phyloP scores from a whole-genome alignment of 2,797 vertebrate species.

The Peromyscus aztecus region DNA sequence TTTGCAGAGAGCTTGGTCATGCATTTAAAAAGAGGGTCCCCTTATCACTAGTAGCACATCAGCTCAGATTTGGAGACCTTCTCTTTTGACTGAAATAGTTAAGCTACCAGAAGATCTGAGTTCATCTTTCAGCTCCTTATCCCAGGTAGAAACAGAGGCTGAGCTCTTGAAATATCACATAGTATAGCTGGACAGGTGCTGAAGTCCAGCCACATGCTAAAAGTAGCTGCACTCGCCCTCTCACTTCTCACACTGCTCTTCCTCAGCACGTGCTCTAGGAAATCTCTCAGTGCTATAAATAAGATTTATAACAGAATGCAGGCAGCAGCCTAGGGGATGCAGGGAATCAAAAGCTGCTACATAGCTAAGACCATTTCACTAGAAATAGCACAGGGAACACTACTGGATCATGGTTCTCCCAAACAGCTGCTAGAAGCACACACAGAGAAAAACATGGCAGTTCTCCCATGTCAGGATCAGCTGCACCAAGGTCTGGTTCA shows the following conservation, averaged over 20 bases:
- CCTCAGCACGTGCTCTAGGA: conserved; percentile 65
- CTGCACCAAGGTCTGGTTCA: conserved; percentile 55
- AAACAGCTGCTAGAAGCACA: conserved; percentile 73
- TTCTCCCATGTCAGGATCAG: conserved; percentile 59
- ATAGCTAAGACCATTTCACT: conserved; percentile 80
- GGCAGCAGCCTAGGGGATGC: conserved; percentile 74
- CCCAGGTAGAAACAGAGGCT: conserved; percentile 31
- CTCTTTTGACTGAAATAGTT: conserved; percentile 52
- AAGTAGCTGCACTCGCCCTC: conserved; percentile 57
- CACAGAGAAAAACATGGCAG: conserved; percentile 56
- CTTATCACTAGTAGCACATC: conserved; percentile 50
- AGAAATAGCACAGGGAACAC: conserved; percentile 74
- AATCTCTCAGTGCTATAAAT: conserved; percentile 74
- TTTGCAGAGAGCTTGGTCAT: conserved; percentile 79
- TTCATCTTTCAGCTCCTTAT: conserved; percentile 60
- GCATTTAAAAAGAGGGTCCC: conserved; percentile 73
- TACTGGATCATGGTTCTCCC: conserved; percentile 67
- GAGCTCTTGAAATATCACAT: conserved; percentile 62
- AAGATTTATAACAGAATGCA: conserved; percentile 59
- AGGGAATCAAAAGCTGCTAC: conserved; percentile 78
- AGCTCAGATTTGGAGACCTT: conserved; percentile 54
- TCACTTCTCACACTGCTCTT: conserved; percentile 54
- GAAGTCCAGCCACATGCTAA: conserved; percentile 66
- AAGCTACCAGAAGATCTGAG: conserved; percentile 48
- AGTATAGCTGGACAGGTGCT: conserved; percentile 45